Evolutionary conservation across 2,888 invertebrate genomes (phyloP), one percentile per base, ranked within the genome.

Genomic region (Heliconius aoede): DNA sequence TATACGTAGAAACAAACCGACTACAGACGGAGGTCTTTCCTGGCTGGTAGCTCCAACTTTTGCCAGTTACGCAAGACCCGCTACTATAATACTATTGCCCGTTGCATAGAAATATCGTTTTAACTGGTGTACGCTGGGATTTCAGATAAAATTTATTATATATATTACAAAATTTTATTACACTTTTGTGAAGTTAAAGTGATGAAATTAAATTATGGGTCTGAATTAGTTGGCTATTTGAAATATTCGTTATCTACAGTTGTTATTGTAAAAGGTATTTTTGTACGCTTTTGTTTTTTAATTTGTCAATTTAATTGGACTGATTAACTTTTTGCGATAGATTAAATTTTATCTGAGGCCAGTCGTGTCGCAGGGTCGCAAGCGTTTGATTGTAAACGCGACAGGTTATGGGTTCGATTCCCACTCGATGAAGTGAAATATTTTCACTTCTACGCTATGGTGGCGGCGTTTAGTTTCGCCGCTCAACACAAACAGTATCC

Each of bases 1-100:
- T 68, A 71, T 21, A 46, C 68, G 64, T 26, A 76, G 77, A 72
- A 77, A 80, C 82, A 81, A 76, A 78, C 78, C 76, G 78, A 81
- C 82, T 78, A 82, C 83, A 85, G 82, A 79, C 84, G 83, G 81
- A 86, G 90, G 84, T 90, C 91, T 83, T 73, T 79, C 30, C 76
- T 78, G 71, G 77, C 80, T 88, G 88, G 91, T 76, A 82, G 82
- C 78, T 79, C 81, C 80, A 78, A 77, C 81, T 79, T 80, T 80
- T 82, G 74, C 91, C 89, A 89, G 83, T 86, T 82, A 82, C 80
- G 81, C 79, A 82, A 88, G 90, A 88, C 81, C 80, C 81, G 79
- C 79, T 82, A 84, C 78, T 84, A 83, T 84, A 84, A 85, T 85
- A 84, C 84, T 84, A 84, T 83, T 82, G 82, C 83, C 80, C 84